Conservation (phyloP, 2,113 vertebrate genomes). For the Mesitornis unicolor region DNA sequence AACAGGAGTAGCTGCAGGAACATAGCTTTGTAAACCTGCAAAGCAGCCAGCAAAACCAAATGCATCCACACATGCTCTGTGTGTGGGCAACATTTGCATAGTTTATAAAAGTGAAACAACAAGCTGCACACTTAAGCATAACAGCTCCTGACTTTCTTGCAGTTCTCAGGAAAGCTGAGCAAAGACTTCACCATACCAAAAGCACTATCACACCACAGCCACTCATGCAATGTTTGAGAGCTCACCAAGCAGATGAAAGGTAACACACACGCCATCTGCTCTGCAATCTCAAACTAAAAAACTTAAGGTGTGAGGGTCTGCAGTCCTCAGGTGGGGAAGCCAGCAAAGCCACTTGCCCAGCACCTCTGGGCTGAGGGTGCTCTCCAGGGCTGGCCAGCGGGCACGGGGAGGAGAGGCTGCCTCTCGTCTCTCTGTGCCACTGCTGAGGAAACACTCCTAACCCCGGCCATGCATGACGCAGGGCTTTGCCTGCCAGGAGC, state of each 20-base stretch:
- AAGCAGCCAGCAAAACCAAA: background rate
- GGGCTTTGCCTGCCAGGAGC: slow-evolving; percentile 45
- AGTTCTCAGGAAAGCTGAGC: background rate
- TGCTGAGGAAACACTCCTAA: background rate
- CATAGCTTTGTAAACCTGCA: background rate
- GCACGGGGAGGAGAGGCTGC: background rate
- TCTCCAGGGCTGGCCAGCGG: background rate
- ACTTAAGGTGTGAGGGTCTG: accelerated
- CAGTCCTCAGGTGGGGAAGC: accelerated
- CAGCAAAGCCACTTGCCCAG: accelerated
- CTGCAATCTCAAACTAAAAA: background rate
- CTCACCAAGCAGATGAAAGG: background rate
- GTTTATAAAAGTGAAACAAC: background rate
- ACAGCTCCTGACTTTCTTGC: background rate
- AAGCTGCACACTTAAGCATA: background rate
- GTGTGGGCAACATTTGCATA: background rate
- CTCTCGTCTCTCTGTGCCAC: background rate
- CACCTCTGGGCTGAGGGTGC: accelerated
- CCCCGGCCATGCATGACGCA: background rate
- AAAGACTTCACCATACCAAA: background rate
- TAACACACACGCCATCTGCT: accelerated
- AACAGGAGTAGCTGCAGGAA: slow-evolving; percentile 32
- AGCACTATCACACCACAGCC: background rate
- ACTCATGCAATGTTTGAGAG: accelerated
- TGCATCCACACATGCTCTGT: background rate